Base-by-base conservation (phyloP, 2,888 invertebrate genomes). In the Rhodophaea formosa region DNA sequence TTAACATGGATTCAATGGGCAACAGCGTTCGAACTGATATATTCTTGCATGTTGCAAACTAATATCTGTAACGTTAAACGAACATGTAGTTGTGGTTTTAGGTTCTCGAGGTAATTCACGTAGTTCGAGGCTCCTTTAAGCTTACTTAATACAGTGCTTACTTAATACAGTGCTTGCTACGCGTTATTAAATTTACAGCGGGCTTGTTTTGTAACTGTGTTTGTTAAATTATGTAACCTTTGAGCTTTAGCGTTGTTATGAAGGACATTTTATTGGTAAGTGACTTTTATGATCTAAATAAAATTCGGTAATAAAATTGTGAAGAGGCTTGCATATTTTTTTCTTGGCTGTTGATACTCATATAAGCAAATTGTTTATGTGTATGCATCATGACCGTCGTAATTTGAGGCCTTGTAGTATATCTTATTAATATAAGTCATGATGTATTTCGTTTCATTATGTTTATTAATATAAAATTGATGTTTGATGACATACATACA, bases 121-220 rank as follows among this genome's bases (percentile, higher is more conserved):
- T n/a, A 8, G 35, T 12, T 39, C n/a, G 12, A 12, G 10, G 5
- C n/a, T 12, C n/a, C 35, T n/a, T n/a, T n/a, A n/a, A n/a, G 10
- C 12, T 39, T 12, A 39, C 12, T 12, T n/a, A 39, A 12, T 39
- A 39, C 12, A 39, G 39, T 39, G 10, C 12, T 39, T 12, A 39
- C 12, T 12, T n/a, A 39, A 12, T 39, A 39, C 12, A 39, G 39
- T 39, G 39, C 39, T 39, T n/a, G 39, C n/a, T 39, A 12, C 43
- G 16, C 43, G 46, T 56, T 53, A 56, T 56, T 56, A 59, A 53
- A 53, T 32, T 59, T 53, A 47, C 14, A 59, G 35, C 42, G 16
- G 12, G 49, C 14, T 51, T 30, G 35, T 51, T 55, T 52, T 54
- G 51, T 51, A 51, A 35, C 52, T 49, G 32, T 42, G 32, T 44